Percentiles rank a stretch among this genome's conserved stretches.
Evolutionary conservation across 2,888 invertebrate genomes (phyloP).

Genomic region (Patella pellucida): DNA sequence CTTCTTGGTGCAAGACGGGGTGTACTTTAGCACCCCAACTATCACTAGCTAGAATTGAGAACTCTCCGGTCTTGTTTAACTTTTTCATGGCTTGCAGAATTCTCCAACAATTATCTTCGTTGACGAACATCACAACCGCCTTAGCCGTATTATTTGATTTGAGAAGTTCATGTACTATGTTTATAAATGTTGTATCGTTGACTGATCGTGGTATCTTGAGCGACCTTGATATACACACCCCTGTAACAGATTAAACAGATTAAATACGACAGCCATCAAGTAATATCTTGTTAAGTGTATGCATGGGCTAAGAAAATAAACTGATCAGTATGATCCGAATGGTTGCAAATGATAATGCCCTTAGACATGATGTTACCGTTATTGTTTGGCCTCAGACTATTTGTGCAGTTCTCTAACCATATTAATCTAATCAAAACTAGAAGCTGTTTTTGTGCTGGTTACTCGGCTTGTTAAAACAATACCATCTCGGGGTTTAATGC

Average conservation of each 20-base stretch:
- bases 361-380: too few species aligned
- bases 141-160: conserved; percentile 75
- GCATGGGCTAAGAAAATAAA: too few species aligned
- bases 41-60: conserved; percentile 68
- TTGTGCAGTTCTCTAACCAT: too few species aligned
- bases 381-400: too few species aligned
- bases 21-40: conserved; percentile 70
- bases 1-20: conserved; percentile 65
- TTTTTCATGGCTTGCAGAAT: conserved; percentile 58
- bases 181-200: conserved; percentile 75
- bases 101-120: conserved; percentile 78
- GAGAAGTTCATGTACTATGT: conserved; percentile 76
- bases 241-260: conserved; percentile 52
- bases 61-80: conserved; percentile 52
- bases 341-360: too few species aligned
- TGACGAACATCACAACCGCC: conserved; percentile 80
- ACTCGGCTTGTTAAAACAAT: too few species aligned
- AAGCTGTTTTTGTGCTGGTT: too few species aligned
- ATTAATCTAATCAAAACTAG: too few species aligned
- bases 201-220: conserved; percentile 77
- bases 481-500: too few species aligned
- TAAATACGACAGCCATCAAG: neutral
- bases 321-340: too few species aligned
- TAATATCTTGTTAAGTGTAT: too few species aligned
- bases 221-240: conserved; percentile 76